Evolutionary conservation across 2,797 vertebrate species (phyloP).

Genomic region (Sylvia borin): DNA sequence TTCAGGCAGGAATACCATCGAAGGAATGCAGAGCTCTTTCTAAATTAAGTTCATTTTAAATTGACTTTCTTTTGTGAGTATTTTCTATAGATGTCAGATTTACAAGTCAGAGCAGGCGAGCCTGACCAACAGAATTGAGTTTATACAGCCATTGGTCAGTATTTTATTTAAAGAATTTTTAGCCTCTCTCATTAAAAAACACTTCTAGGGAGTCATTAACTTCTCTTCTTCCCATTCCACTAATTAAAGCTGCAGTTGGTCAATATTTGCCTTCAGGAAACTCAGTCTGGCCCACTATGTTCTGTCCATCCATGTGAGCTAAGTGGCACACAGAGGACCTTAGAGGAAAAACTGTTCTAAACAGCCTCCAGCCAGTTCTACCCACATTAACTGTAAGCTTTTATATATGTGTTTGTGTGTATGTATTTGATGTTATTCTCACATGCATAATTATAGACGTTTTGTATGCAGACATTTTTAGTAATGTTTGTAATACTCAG

Average conservation of each 20-base stretch:
- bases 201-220: neutral
- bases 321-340: neutral
- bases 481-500: neutral
- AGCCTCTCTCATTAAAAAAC: neutral
- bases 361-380: neutral
- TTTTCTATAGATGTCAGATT: conserved; percentile 22
- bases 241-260: conserved; percentile 18
- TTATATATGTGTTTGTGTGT: neutral
- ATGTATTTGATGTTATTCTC: neutral
- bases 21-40: conserved; percentile 40
- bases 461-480: conserved; percentile 16
- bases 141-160: neutral
- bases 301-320: neutral
- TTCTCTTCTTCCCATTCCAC: neutral
- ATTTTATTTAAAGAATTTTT: neutral
- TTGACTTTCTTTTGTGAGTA: neutral
- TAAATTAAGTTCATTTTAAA: conserved; percentile 27
- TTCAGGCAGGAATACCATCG: conserved; percentile 16
- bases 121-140: neutral
- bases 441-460: neutral
- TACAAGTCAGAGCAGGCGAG: neutral
- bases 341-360: neutral
- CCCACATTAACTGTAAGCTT: neutral
- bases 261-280: conserved; percentile 40
- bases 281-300: neutral